Evolutionary conservation across 1,140 invertebrate species (phyloP).

Genomic region (Polypedilum pembai): DNA sequence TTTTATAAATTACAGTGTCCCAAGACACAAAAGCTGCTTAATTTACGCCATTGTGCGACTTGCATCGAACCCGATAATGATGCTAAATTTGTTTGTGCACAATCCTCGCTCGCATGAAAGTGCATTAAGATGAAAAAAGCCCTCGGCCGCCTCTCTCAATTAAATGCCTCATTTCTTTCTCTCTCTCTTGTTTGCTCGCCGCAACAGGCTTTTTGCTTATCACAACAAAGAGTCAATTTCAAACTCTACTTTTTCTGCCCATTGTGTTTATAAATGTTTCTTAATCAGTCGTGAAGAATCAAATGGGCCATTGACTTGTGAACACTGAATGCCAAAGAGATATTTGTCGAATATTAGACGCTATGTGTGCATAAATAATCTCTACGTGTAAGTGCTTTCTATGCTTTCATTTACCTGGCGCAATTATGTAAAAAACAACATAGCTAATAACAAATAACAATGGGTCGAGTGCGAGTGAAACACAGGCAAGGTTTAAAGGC

Average conservation of each 20-base stretch:
- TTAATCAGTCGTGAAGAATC: constrained; percentile 11
- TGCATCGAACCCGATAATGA: too few relatives aligned
- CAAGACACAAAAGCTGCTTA: neutral
- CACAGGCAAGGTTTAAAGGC: neutral
- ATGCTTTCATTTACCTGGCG: neutral
- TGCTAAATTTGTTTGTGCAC: too few relatives aligned
- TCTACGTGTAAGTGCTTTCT: neutral
- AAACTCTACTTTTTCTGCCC: neutral
- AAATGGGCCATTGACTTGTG: neutral
- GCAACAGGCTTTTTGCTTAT: neutral
- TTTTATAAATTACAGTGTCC: neutral
- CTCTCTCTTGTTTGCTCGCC: neutral
- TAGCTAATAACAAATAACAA: too few relatives aligned
- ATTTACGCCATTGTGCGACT: neutral
- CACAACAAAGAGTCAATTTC: neutral
- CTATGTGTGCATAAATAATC: neutral
- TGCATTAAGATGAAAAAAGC: neutral
- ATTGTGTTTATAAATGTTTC: neutral
- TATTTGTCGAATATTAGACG: constrained; percentile 17
- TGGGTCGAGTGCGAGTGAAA: too few relatives aligned
- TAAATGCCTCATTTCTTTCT: neutral
- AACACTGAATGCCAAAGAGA: neutral
- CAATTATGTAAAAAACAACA: constrained; percentile 6
- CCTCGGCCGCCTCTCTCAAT: neutral
- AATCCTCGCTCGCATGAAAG: neutral